Percentiles rank a stretch among this genome's conserved stretches.
Evolutionary conservation across 2,113 vertebrate genomes (phyloP).

Genomic region (Nothoprocta perdicaria): DNA sequence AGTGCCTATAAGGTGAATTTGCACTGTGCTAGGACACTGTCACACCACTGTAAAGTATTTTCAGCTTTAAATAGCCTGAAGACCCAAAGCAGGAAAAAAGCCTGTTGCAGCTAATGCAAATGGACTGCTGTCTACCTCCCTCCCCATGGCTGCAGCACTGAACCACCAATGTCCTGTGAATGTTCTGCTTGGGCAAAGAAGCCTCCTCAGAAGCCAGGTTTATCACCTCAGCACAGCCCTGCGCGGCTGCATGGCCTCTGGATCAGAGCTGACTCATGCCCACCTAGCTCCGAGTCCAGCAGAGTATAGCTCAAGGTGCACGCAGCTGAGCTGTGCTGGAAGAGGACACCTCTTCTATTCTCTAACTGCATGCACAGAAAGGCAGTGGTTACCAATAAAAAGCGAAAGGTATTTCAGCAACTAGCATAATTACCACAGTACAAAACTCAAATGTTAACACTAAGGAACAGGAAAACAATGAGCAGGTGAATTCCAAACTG

Average conservation of each 20-base stretch:
- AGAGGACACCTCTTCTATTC: neutral
- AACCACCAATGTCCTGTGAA: conserved; percentile 19
- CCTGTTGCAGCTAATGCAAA: neutral
- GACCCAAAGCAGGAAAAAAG: too few relatives aligned
- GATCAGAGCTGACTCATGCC: conserved; percentile 58
- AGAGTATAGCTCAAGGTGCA: neutral
- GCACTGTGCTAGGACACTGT: neutral
- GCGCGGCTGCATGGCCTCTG: conserved; percentile 27
- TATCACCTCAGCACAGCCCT: conserved; percentile 36
- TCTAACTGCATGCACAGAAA: neutral
- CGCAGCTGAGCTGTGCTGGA: neutral
- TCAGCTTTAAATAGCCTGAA: neutral
- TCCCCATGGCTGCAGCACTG: neutral
- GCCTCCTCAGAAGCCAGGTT: neutral
- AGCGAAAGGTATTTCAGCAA: neutral
- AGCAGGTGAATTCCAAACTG: neutral
- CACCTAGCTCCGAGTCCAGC: neutral
- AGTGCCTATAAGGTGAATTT: neutral
- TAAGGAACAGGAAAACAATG: neutral
- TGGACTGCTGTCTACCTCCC: neutral
- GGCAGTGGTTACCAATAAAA: neutral
- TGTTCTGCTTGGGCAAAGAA: conserved; percentile 13
- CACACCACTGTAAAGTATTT: neutral
- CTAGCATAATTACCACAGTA: neutral
- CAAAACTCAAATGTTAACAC: neutral